A percentile compares a stretch with the other conserved stretches of the same genome.
phyloP scores from a whole-genome alignment of 1,140 invertebrate genomes.

The Drosophila busckii region DNA sequence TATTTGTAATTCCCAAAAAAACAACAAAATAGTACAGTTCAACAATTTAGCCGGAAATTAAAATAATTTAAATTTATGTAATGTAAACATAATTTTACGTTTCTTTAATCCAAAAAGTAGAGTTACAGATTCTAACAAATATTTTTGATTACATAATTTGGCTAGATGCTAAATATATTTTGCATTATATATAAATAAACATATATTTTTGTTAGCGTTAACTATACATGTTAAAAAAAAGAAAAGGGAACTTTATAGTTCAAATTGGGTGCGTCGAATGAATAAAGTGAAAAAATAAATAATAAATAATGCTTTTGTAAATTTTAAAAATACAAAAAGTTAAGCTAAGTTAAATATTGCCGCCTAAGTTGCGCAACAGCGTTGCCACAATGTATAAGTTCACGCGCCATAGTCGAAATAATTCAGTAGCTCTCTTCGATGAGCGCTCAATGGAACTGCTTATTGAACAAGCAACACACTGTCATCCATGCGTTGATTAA shows the following conservation, averaged over 20 bases:
- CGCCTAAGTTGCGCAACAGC: neutral
- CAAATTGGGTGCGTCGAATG: constrained; percentile 29
- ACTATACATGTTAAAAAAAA: constrained; percentile 33
- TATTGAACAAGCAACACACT: too few species aligned
- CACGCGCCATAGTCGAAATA: too few species aligned
- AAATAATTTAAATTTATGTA: constrained; percentile 43
- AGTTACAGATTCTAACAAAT: constrained; percentile 38
- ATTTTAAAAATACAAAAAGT: neutral
- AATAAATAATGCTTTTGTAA: too few species aligned
- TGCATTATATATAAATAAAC: constrained; percentile 41
- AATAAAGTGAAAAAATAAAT: constrained; percentile 29
- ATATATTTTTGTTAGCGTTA: constrained; percentile 40
- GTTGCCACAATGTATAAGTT: too few species aligned
- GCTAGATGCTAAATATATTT: constrained; percentile 57
- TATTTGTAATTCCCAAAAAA: constrained; percentile 36
- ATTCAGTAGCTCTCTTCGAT: too few species aligned
- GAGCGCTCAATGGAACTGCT: too few species aligned
- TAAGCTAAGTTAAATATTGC: neutral
- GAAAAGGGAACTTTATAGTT: constrained; percentile 17
- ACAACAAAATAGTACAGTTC: constrained; percentile 27
- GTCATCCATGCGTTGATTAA: too few species aligned
- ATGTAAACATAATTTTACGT: constrained; percentile 46
- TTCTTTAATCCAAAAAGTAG: constrained; percentile 58
- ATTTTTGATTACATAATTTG: constrained; percentile 50
- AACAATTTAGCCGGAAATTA: constrained; percentile 19